Percentiles rank a stretch among this genome's conserved stretches.
These are phyloP conservation scores for Ectropis crepuscularia DNA, from an alignment of 2,888 invertebrate species.

Conservation along the genomic window DNA sequence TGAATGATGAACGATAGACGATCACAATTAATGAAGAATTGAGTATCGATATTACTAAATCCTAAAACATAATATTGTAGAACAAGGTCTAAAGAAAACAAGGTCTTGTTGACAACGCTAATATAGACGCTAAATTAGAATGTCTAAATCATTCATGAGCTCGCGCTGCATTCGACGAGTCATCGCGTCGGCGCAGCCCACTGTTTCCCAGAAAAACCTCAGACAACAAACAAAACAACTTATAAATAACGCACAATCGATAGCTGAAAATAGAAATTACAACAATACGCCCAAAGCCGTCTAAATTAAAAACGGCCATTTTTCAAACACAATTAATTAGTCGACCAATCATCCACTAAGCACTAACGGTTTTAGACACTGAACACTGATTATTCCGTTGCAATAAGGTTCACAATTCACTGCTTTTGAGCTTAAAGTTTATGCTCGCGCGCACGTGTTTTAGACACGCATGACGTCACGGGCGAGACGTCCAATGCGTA, in stretches of 20 bases:
- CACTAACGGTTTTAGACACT: slow-evolving; percentile 37
- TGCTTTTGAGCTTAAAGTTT: slow-evolving; percentile 8
- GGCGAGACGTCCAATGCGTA: slow-evolving; percentile 47
- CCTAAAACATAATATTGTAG: not conserved
- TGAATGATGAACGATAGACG: no score
- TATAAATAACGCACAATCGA: slow-evolving; percentile 1
- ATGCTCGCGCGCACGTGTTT: slow-evolving; percentile 23
- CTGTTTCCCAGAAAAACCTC: slow-evolving; percentile 17
- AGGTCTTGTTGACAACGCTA: not conserved
- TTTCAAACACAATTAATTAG: slow-evolving; percentile 45
- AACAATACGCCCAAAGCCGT: not conserved
- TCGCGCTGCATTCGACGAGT: slow-evolving; percentile 5
- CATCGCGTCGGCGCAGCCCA: slow-evolving; percentile 1
- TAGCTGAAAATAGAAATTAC: slow-evolving; percentile 13
- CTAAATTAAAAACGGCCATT: slow-evolving; percentile 52
- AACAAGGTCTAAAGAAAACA: not conserved
- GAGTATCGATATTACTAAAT: no score
- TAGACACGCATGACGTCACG: slow-evolving; percentile 43
- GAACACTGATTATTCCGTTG: slow-evolving; percentile 17
- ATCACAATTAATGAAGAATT: no score
- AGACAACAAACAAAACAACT: slow-evolving; percentile 6
- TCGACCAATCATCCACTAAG: slow-evolving; percentile 40
- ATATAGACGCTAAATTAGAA: not conserved
- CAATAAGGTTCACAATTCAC: slow-evolving; percentile 28
- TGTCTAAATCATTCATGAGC: slow-evolving; percentile 12